Conservation (phyloP, 23 tunicate species). For the Phallusia fumigata region DNA sequence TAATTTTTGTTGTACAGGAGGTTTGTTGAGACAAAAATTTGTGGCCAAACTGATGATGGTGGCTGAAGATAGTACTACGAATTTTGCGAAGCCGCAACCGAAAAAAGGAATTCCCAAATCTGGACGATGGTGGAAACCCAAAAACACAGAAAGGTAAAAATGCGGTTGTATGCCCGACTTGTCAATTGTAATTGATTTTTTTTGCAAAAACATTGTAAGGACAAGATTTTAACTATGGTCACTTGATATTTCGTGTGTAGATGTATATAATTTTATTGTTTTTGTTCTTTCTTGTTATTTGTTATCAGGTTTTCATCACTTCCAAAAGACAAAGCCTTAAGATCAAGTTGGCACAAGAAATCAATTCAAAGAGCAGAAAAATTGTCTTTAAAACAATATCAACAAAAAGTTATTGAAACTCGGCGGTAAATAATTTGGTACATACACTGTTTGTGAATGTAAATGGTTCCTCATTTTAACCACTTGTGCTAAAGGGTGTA, state of each 20-base stretch:
- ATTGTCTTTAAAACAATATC: slow-evolving; percentile 20
- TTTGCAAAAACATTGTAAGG: too few relatives aligned
- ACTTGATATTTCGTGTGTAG: too few relatives aligned
- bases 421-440: slow-evolving; percentile 16
- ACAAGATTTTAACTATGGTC: too few relatives aligned
- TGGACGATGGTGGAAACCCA: slow-evolving; percentile 48
- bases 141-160: neutral
- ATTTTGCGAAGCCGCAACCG: neutral
- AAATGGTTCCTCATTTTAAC: too few relatives aligned
- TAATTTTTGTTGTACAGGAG: too few relatives aligned
- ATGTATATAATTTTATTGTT: too few relatives aligned
- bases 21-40: neutral
- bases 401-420: slow-evolving; percentile 25
- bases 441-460: too few relatives aligned
- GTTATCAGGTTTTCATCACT: slow-evolving; percentile 40
- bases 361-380: slow-evolving; percentile 30
- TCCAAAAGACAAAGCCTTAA: slow-evolving; percentile 47
- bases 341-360: slow-evolving; percentile 45
- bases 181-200: too few relatives aligned
- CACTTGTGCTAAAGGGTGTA: too few relatives aligned
- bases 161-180: too few relatives aligned
- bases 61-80: neutral
- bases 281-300: too few relatives aligned
- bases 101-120: slow-evolving; percentile 42
- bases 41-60: neutral